Percentiles rank a stretch among this genome's conserved stretches.
These are phyloP conservation scores for Hemibagrus guttatus DNA, from an alignment of 2,797 vertebrate species.

Conservation along the genomic window DNA sequence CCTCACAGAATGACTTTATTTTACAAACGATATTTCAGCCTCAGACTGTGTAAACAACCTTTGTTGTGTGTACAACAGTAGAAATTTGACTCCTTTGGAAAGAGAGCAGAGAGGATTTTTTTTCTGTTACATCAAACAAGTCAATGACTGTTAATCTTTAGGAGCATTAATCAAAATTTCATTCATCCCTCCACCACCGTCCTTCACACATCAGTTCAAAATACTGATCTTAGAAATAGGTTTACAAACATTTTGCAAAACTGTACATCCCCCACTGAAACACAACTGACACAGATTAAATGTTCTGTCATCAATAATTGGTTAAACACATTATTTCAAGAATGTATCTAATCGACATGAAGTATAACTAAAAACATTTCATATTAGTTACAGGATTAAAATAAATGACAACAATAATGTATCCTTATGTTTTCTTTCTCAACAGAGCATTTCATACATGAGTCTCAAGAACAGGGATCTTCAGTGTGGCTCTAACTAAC, in stretches of 20 bases:
- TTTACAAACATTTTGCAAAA: neutral
- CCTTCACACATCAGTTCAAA: neutral
- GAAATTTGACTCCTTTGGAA: neutral
- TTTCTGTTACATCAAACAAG: neutral
- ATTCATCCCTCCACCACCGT: neutral
- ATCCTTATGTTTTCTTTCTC: neutral
- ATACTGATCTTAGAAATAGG: neutral
- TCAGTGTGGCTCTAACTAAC: neutral
- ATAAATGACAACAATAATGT: neutral
- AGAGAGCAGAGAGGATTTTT: neutral
- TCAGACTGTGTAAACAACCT: constrained; percentile 24
- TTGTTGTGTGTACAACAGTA: constrained; percentile 8
- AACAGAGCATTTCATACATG: neutral
- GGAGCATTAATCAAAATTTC: neutral
- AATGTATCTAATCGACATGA: neutral
- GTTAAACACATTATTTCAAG: neutral
- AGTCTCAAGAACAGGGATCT: neutral
- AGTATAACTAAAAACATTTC: neutral
- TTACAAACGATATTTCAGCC: constrained; percentile 15
- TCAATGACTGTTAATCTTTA: neutral
- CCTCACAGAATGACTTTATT: constrained; percentile 3
- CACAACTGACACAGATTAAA: neutral
- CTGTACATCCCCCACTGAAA: neutral
- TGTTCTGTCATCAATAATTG: neutral
- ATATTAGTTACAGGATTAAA: neutral